phyloP scores from a whole-genome alignment of 1,140 invertebrate species.

The Telenomus remus region DNA sequence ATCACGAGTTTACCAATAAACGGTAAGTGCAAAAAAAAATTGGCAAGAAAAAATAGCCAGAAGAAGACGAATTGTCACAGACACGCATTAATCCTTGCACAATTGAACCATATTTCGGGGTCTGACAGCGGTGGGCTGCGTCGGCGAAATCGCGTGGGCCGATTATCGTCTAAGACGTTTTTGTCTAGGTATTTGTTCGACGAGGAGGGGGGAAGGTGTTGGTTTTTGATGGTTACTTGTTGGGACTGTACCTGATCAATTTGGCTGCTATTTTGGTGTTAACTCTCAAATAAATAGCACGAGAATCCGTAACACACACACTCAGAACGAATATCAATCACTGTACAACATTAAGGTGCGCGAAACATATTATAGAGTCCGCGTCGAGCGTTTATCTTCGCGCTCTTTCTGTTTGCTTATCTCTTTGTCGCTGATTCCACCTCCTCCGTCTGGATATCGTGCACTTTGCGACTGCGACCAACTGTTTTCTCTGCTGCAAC shows the following conservation, averaged over 20 bases:
- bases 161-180: too few relatives aligned
- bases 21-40: too few relatives aligned
- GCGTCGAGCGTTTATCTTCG: constrained; percentile 50
- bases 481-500: constrained; percentile 1
- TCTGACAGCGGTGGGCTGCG: not conserved
- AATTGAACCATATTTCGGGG: too few relatives aligned
- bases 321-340: constrained; percentile 50
- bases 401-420: constrained; percentile 41
- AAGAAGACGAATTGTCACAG: too few relatives aligned
- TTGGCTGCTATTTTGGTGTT: constrained; percentile 25
- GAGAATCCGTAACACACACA: constrained; percentile 40
- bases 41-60: too few relatives aligned
- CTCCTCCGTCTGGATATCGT: constrained; percentile 12
- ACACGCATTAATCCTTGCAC: too few relatives aligned
- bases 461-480: constrained; percentile 34
- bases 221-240: too few relatives aligned
- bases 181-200: too few relatives aligned
- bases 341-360: constrained; percentile 47
- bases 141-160: not conserved
- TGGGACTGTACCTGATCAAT: constrained; percentile 40
- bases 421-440: constrained; percentile 32
- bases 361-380: constrained; percentile 56
- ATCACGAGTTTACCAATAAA: too few relatives aligned
- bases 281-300: constrained; percentile 42
- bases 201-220: too few relatives aligned